Conservation (phyloP, 2,113 vertebrate genomes). For the Prietella phreatophila region DNA sequence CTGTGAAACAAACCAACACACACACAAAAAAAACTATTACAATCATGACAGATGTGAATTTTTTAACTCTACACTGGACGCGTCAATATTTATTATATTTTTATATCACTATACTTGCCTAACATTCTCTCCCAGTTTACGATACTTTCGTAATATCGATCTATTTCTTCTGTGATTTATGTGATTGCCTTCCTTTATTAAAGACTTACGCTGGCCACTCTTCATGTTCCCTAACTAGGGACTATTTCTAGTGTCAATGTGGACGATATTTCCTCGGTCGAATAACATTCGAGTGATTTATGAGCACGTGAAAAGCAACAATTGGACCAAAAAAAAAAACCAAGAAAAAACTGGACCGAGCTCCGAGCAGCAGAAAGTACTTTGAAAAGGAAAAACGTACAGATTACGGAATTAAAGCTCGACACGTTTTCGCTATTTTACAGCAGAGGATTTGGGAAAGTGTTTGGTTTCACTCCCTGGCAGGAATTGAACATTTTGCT, state of each 20-base stretch:
- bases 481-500: conserved; percentile 4
- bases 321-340: too few relatives aligned
- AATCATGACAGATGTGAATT: background rate
- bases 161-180: background rate
- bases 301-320: background rate
- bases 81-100: background rate
- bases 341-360: background rate
- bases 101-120: background rate
- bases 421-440: background rate
- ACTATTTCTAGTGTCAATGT: too few relatives aligned
- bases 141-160: background rate
- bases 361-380: background rate
- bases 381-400: background rate
- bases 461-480: background rate
- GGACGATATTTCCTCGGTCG: background rate
- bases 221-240: background rate
- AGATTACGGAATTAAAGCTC: background rate
- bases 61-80: background rate
- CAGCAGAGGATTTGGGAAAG: background rate
- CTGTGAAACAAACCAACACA: too few relatives aligned
- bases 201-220: background rate
- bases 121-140: background rate
- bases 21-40: background rate
- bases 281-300: background rate
- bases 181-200: background rate